These are phyloP conservation scores for Saimiri boliviensis DNA, from an alignment of 2,113 vertebrate genomes.

Conservation along the genomic window DNA sequence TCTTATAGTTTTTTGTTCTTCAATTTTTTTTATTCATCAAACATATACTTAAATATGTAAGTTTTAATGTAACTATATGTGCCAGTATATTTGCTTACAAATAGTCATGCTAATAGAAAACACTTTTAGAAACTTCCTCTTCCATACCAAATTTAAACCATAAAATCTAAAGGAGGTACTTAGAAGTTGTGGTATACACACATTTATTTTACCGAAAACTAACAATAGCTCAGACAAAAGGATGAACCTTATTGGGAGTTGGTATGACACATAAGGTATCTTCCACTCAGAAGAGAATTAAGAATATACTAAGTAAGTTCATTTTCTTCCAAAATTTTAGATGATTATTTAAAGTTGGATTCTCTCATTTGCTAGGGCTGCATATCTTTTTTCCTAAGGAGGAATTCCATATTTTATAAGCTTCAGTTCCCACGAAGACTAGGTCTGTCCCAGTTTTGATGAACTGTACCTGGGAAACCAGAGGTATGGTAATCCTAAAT, in stretches of 20 bases:
- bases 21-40: background rate
- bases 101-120: background rate
- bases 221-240: background rate
- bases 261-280: background rate
- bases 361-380: background rate
- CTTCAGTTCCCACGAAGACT: background rate
- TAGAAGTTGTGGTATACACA: rapidly evolving
- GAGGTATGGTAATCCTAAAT: background rate
- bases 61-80: background rate
- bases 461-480: background rate
- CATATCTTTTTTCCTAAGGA: background rate
- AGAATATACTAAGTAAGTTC: background rate
- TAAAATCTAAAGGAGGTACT: background rate
- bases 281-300: background rate
- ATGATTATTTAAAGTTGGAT: background rate
- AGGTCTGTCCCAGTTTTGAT: background rate
- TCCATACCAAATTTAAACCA: background rate
- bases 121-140: background rate
- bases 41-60: background rate
- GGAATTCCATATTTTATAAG: background rate
- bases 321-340: background rate
- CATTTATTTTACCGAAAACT: background rate
- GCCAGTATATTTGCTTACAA: background rate
- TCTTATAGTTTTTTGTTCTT: background rate
- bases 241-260: background rate